Evolutionary conservation across 2,797 vertebrate species (phyloP).

Genomic region (Artibeus jamaicensis): DNA sequence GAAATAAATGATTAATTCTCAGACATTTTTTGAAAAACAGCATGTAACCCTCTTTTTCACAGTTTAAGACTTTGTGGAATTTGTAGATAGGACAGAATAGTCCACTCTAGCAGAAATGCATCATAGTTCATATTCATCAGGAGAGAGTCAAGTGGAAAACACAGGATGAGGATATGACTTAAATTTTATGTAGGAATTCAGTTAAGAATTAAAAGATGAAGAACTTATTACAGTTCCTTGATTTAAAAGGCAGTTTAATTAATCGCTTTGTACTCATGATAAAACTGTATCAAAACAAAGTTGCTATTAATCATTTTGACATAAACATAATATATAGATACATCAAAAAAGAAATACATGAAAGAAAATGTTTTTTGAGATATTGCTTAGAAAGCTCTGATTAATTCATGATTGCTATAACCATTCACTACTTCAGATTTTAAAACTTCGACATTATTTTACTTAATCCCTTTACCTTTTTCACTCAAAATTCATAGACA

Average conservation of each 20-base stretch:
- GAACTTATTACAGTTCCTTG: not conserved
- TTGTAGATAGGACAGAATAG: not conserved
- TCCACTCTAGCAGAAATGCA: not conserved
- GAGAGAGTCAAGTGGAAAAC: not conserved
- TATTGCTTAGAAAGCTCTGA: not conserved
- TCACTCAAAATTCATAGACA: not conserved
- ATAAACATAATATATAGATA: not conserved
- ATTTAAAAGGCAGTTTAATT: constrained; percentile 53
- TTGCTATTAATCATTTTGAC: constrained; percentile 38
- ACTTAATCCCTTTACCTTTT: not conserved
- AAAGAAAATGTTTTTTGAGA: not conserved
- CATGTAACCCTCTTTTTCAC: constrained; percentile 5
- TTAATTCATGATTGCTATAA: not conserved
- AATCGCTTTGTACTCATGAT: constrained; percentile 29
- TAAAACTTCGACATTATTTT: not conserved
- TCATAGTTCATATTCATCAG: not conserved
- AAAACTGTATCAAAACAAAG: not conserved
- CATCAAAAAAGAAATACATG: not conserved
- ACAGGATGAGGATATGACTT: not conserved
- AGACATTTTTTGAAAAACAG: not conserved
- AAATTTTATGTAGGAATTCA: constrained; percentile 24
- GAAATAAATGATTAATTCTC: constrained; percentile 58
- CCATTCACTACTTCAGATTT: not conserved
- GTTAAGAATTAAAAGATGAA: constrained; percentile 21
- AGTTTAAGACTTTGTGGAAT: not conserved